A percentile compares a stretch with the other conserved stretches of the same genome.
These are phyloP conservation scores for Harlomillsia oculata DNA, from an alignment of 1,140 invertebrate species.

Conservation along the genomic window DNA sequence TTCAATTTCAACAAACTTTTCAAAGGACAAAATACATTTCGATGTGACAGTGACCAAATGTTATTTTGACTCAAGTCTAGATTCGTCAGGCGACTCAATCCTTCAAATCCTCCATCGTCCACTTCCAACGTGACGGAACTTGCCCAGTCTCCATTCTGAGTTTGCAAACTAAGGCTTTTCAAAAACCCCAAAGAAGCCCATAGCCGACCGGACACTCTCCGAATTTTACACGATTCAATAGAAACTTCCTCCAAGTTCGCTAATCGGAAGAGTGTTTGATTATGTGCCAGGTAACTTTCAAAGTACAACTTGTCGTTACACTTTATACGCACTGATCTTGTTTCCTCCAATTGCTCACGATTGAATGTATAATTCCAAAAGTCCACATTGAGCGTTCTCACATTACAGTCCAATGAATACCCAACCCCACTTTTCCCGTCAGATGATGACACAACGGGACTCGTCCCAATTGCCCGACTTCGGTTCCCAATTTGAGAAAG, in stretches of 20 bases:
- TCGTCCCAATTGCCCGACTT: not conserved
- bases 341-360: conserved; percentile 51
- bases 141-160: conserved; percentile 79
- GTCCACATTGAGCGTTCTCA: conserved; percentile 36
- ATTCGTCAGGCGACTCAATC: conserved; percentile 56
- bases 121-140: conserved; percentile 70
- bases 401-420: conserved; percentile 34
- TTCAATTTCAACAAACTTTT: conserved; percentile 64
- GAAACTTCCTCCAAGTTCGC: conserved; percentile 60
- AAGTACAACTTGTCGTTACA: conserved; percentile 69
- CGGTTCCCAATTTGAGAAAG: not conserved
- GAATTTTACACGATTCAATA: conserved; percentile 67
- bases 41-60: conserved; percentile 64
- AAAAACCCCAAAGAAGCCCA: conserved; percentile 44
- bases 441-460: not conserved
- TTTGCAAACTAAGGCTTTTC: conserved; percentile 69
- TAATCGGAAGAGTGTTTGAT: conserved; percentile 59
- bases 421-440: not conserved
- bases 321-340: conserved; percentile 54
- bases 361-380: conserved; percentile 38
- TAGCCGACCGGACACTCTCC: conserved; percentile 51
- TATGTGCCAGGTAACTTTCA: conserved; percentile 60
- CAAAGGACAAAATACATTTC: conserved; percentile 60
- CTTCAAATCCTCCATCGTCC: conserved; percentile 61
- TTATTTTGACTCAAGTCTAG: conserved; percentile 80